Base-by-base conservation (phyloP, 30 jellyfish, hydroid and myxozoan species). In the Pseudorhiza aurosa region DNA sequence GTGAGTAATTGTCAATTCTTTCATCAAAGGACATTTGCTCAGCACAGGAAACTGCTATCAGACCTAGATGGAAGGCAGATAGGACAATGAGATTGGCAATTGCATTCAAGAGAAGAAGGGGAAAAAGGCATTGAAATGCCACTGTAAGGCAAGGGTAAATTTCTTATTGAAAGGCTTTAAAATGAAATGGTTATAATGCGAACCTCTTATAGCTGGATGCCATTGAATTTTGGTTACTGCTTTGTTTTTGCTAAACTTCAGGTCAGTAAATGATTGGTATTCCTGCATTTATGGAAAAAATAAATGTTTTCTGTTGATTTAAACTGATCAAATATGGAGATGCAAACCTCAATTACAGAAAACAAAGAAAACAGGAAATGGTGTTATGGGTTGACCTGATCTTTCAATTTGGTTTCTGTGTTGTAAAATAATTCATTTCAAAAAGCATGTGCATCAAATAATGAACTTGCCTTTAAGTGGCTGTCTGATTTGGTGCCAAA, bases 401-500 rank as follows among this genome's bases (percentile, higher is more conserved):
- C n/a, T n/a, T n/a, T n/a, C n/a, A n/a, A n/a, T n/a, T n/a, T n/a
- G n/a, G n/a, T n/a, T n/a, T n/a, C n/a, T n/a, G n/a, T n/a, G n/a
- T n/a, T n/a, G n/a, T n/a, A n/a, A n/a, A n/a, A n/a, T n/a, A n/a
- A n/a, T n/a, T n/a, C n/a, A n/a, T n/a, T n/a, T n/a, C n/a, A n/a
- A n/a, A n/a, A n/a, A n/a, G n/a, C n/a, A n/a, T n/a, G n/a, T n/a
- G n/a, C n/a, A n/a, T n/a, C n/a, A n/a, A n/a, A n/a, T n/a, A n/a
- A n/a, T n/a, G n/a, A n/a, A n/a, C 45, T 1, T 65, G 85, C 98
- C 95, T 85, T 91, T 40, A 91, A 65, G 59, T 91, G 90, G 78
- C 77, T 91, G 83, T 91, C 98, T n/a, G 98, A 91, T 49, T 91
- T 91, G 12, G 98, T 76, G 1, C 94, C 95, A 73, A 91, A 91